Conservation (phyloP, 2,888 invertebrate species). For the Eristalinus aeneus region DNA sequence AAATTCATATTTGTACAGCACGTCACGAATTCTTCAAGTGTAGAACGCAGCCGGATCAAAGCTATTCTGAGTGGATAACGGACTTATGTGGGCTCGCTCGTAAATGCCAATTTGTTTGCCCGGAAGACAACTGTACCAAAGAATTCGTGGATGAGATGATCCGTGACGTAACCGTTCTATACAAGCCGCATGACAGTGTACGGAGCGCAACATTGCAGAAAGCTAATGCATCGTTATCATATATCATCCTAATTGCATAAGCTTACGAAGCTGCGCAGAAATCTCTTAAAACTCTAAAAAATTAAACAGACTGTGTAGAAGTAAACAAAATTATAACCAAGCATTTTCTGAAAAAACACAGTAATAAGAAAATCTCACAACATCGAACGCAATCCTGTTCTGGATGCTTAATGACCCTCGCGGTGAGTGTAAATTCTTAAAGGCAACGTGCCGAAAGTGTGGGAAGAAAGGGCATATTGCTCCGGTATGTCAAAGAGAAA, state of each 20-base stretch:
- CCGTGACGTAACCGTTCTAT: constrained; percentile 55
- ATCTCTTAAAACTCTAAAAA: no score
- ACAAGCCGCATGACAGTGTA: constrained; percentile 65
- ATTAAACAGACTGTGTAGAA: background rate
- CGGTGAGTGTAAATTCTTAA: background rate
- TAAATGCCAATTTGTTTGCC: constrained; percentile 60
- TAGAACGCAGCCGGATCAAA: constrained; percentile 51
- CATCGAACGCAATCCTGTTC: no score
- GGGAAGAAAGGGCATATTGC: constrained; percentile 50
- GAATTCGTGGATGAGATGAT: constrained; percentile 65
- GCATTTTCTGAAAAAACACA: background rate
- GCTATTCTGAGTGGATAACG: constrained; percentile 62
- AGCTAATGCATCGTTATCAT: no score
- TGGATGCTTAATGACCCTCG: no score
- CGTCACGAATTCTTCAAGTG: constrained; percentile 59
- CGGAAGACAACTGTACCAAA: constrained; percentile 33
- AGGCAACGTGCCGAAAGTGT: no score
- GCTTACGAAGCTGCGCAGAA: no score
- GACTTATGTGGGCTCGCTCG: constrained; percentile 64
- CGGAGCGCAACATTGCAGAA: constrained; percentile 46
- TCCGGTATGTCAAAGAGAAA: constrained; percentile 68
- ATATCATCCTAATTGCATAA: no score
- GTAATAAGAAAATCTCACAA: no score
- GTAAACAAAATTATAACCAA: background rate
- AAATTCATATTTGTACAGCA: constrained; percentile 48